phyloP scores from a whole-genome alignment of 2,888 invertebrate genomes.

The Drosophila eohydei region DNA sequence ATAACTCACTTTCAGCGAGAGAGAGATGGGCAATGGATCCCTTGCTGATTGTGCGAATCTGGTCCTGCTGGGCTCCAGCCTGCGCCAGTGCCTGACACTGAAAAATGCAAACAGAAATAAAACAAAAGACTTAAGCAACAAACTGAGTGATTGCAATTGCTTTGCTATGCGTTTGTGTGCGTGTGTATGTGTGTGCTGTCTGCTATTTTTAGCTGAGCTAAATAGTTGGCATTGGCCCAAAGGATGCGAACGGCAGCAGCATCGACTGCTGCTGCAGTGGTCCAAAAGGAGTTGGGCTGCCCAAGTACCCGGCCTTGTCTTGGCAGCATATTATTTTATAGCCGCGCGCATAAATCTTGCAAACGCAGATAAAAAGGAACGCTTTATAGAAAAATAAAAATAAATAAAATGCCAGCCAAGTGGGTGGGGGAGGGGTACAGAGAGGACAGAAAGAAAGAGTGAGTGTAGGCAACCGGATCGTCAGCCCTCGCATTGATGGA shows the following conservation, averaged over 20 bases:
- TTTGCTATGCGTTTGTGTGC: slow-evolving; percentile 48
- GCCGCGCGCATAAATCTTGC: slow-evolving; percentile 79
- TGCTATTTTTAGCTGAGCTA: slow-evolving; percentile 74
- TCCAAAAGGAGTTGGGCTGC: slow-evolving; percentile 48
- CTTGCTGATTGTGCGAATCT: slow-evolving; percentile 58
- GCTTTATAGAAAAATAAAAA: slow-evolving; percentile 79
- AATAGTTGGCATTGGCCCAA: slow-evolving; percentile 78
- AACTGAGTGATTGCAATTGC: slow-evolving; percentile 80
- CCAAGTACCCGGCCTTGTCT: slow-evolving; percentile 63
- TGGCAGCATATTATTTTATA: slow-evolving; percentile 80
- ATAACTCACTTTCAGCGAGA: slow-evolving; percentile 70
- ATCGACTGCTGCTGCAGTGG: slow-evolving; percentile 22
- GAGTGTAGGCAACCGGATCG: slow-evolving; percentile 70
- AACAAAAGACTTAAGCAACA: slow-evolving; percentile 80
- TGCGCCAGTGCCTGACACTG: slow-evolving; percentile 65
- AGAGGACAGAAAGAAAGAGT: slow-evolving; percentile 18
- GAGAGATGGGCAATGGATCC: slow-evolving; percentile 41
- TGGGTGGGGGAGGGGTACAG: slow-evolving; percentile 1
- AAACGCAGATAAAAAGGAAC: slow-evolving; percentile 80
- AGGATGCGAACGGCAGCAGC: slow-evolving; percentile 59
- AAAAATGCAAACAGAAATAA: slow-evolving; percentile 80
- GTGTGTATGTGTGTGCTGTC: slow-evolving; percentile 27
- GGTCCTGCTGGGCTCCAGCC: slow-evolving; percentile 22
- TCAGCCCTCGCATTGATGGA: slow-evolving; percentile 76
- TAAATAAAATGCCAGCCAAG: slow-evolving; percentile 68